These are phyloP conservation scores for Notarius lentiginosus DNA, from an alignment of 2,113 vertebrate genomes.

Conservation along the genomic window DNA sequence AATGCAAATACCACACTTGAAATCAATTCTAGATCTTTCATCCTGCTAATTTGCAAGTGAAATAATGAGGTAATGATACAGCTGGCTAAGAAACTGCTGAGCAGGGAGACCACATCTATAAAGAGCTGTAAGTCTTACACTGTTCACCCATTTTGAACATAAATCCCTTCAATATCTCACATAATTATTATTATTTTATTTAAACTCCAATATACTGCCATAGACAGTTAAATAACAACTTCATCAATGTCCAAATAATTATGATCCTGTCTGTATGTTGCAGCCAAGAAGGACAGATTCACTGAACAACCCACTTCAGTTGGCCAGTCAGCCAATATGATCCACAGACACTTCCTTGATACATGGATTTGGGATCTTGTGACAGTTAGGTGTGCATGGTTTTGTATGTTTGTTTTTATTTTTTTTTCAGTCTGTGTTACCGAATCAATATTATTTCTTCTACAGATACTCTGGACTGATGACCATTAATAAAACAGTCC, in stretches of 20 bases:
- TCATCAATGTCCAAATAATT: background rate
- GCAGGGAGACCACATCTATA: background rate
- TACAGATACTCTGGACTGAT: slow-evolving; percentile 13
- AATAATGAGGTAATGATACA: no score
- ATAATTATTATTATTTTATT: background rate
- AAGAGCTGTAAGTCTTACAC: background rate
- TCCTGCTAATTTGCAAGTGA: no score
- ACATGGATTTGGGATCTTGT: slow-evolving; percentile 88
- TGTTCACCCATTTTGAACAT: background rate
- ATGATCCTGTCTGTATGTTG: background rate
- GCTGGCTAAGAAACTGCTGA: background rate
- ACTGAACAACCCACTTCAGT: background rate
- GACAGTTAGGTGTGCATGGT: slow-evolving; percentile 74
- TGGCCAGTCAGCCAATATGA: slow-evolving; percentile 55
- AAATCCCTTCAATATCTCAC: background rate
- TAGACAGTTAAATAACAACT: background rate
- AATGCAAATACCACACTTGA: no score
- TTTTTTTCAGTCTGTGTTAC: background rate
- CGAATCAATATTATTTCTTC: background rate
- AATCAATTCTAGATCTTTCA: no score
- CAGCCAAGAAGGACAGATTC: no score
- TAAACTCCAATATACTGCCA: background rate
- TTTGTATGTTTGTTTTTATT: background rate
- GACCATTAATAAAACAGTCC: slow-evolving; percentile 60
- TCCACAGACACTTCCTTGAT: slow-evolving; percentile 83